Evolutionary conservation across 2,113 vertebrate genomes (phyloP), one percentile per base, ranked within the genome.

Genomic region (Ctenodactylus gundi): DNA sequence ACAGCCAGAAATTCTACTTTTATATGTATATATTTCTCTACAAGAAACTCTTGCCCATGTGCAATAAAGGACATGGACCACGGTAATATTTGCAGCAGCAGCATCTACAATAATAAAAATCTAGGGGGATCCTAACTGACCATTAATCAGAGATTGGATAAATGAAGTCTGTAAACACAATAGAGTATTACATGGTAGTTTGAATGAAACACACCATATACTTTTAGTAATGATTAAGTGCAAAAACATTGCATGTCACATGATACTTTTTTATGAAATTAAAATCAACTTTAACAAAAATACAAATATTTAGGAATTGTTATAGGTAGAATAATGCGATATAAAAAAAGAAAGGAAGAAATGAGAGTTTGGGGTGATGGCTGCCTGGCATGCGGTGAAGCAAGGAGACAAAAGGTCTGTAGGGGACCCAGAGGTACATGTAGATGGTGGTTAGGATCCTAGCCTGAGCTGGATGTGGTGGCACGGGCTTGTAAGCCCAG

Each of bases 261-360:
- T 36, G 7, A 55, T 68, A 12, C 4, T 36, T 7, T 44, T 78
- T 89, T 75, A 34, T 86, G 57, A 80, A 64, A 62, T 85, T 76
- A 90, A 55, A 86, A 81, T 81, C 51, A 53, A 77, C 64, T 81
- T 60, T 64, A 31, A 60, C 72, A 65, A 83, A 92, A 94, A 83
- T 41, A 55, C 21, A 5, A 9, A 29, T 80, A 44, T 55, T 87
- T 85, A 65, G 11, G 31, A 75, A 72, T 88, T 41, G 5, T 89
- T 64, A 62, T 58, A 75, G 23, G 29, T 73, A 14, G 0, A 55
- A 23, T 55, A 85, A 25, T 8, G 34, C 17, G 70, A 21, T 39
- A 68, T 65, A 39, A 34, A 92, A 90, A 95, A 91, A 12, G 27
- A 73, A 90, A 31, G 44, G n/a, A 87, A 76, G 51, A n/a, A 77